A percentile compares a stretch with the other conserved stretches of the same genome.
These are phyloP conservation scores for Branchinecta sandiegonensis DNA, from an alignment of 2,888 invertebrate species.

Conservation along the genomic window DNA sequence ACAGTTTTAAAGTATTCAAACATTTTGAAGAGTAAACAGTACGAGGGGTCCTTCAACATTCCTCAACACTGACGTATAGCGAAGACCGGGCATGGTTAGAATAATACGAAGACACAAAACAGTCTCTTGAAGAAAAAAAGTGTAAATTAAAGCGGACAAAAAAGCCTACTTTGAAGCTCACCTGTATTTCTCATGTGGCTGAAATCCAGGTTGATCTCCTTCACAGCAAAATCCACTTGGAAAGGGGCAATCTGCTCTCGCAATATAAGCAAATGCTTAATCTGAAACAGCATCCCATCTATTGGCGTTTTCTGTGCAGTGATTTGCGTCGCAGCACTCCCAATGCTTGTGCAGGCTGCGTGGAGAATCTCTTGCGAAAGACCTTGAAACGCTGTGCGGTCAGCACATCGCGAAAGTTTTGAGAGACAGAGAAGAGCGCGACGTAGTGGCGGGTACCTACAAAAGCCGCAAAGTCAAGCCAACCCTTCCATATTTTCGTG, in stretches of 20 bases:
- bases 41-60: too few relatives aligned
- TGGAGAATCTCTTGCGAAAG: constrained; percentile 50
- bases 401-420: constrained; percentile 78
- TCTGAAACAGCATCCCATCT: constrained; percentile 93
- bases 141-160: constrained; percentile 24
- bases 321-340: constrained; percentile 20
- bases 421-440: constrained; percentile 87
- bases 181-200: constrained; percentile 80
- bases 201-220: constrained; percentile 85
- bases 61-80: too few relatives aligned
- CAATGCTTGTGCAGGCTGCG: constrained; percentile 21
- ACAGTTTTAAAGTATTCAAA: too few relatives aligned
- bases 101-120: constrained; percentile 22
- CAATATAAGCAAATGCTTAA: constrained; percentile 90
- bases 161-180: constrained; percentile 17
- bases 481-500: too few relatives aligned
- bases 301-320: constrained; percentile 44
- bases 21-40: too few relatives aligned
- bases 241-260: constrained; percentile 97
- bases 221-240: constrained; percentile 81
- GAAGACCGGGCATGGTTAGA: too few relatives aligned
- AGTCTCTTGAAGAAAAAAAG: constrained; percentile 40
- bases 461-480: not conserved
- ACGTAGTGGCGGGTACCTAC: constrained; percentile 75
- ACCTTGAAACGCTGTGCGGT: constrained; percentile 88